phyloP scores from a whole-genome alignment of 2,113 vertebrate species.

The Phocoena sinus region DNA sequence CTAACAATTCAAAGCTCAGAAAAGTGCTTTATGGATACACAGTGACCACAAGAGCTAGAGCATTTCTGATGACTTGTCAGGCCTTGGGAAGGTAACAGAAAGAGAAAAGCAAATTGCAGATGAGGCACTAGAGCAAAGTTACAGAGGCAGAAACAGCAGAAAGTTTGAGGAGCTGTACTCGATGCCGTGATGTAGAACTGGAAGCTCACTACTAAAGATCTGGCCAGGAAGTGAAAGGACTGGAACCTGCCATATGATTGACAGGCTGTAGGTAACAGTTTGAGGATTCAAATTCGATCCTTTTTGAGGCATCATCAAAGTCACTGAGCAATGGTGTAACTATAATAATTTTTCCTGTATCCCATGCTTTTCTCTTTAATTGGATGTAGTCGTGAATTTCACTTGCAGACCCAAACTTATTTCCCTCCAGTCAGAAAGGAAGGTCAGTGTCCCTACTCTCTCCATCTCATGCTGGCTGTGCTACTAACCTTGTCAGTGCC shows the following conservation, averaged over 20 bases:
- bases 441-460: neutral
- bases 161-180: neutral
- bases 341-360: neutral
- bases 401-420: neutral
- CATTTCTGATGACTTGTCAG: neutral
- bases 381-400: neutral
- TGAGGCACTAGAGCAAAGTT: neutral
- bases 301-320: neutral
- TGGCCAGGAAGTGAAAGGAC: neutral
- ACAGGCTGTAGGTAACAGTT: neutral
- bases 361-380: neutral
- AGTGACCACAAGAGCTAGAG: neutral
- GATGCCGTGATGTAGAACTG: neutral
- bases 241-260: neutral
- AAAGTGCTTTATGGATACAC: neutral
- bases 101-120: neutral
- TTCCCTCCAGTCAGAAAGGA: neutral
- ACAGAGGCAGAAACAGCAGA: neutral
- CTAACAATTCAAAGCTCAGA: neutral
- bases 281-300: neutral
- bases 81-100: neutral
- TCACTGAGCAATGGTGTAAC: neutral
- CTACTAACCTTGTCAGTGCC: neutral
- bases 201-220: neutral
- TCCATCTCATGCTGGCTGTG: neutral